These are phyloP conservation scores for Scaptomyza montana DNA, from an alignment of 1,140 invertebrate species.

Conservation along the genomic window DNA sequence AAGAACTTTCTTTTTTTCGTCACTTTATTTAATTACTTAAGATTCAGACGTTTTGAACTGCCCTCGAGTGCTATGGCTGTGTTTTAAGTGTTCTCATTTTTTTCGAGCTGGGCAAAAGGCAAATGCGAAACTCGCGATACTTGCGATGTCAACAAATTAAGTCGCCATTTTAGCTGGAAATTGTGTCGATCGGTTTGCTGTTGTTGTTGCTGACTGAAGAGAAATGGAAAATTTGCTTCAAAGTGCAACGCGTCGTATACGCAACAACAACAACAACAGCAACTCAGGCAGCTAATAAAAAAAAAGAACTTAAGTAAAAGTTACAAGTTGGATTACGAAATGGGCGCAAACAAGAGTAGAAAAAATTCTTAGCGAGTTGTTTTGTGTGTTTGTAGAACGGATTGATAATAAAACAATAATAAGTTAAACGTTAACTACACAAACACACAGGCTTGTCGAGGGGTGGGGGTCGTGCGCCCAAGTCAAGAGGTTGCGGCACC, in stretches of 20 bases:
- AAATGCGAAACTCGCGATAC: constrained; percentile 52
- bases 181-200: constrained; percentile 58
- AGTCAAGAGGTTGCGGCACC: constrained; percentile 43
- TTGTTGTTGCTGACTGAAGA: constrained; percentile 40
- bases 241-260: constrained; percentile 4
- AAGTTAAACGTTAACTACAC: constrained; percentile 19
- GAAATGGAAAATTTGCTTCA: constrained; percentile 47
- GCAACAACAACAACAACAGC: constrained; percentile 1
- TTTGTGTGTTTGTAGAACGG: constrained; percentile 54
- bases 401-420: constrained; percentile 48
- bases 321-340: constrained; percentile 53
- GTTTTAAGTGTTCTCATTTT: constrained; percentile 55
- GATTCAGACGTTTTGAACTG: neutral
- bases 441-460: too few relatives aligned
- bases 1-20: too few relatives aligned
- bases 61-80: constrained; percentile 19
- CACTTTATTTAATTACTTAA: too few relatives aligned
- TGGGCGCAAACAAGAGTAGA: constrained; percentile 42
- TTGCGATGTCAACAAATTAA: constrained; percentile 66
- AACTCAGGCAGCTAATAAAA: neutral
- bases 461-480: constrained; percentile 17
- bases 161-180: constrained; percentile 70
- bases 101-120: constrained; percentile 44
- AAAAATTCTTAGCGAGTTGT: constrained; percentile 29
- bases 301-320: neutral